These are phyloP conservation scores for Dynastes maya DNA, from an alignment of 2,888 invertebrate genomes.

Conservation along the genomic window DNA sequence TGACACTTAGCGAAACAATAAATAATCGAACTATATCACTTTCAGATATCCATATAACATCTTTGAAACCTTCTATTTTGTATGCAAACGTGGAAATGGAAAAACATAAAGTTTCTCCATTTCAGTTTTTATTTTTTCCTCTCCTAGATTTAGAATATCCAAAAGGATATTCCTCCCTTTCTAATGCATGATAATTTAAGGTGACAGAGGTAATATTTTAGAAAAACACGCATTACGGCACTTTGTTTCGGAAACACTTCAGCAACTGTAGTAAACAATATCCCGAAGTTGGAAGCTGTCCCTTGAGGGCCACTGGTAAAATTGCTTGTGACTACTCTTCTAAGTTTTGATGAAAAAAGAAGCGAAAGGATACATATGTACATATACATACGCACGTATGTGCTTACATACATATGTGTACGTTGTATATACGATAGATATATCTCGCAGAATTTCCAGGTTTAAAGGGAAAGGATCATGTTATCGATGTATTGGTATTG, in stretches of 20 bases:
- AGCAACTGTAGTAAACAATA: conserved; percentile 45
- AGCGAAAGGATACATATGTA: background rate
- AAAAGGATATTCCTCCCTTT: background rate
- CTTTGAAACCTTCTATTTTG: too few relatives aligned
- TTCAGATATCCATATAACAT: too few relatives aligned
- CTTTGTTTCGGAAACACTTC: conserved; percentile 41
- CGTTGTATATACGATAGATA: background rate
- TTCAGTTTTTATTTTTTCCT: background rate
- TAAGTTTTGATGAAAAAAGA: conserved; percentile 32
- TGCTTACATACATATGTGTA: conserved; percentile 1
- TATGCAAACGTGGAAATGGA: too few relatives aligned
- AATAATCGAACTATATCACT: too few relatives aligned
- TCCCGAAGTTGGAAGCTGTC: conserved; percentile 44
- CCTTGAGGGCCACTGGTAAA: conserved; percentile 37
- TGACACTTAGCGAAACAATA: too few relatives aligned
- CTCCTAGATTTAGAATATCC: background rate
- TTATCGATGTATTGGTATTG: too few relatives aligned
- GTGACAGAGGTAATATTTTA: conserved; percentile 23
- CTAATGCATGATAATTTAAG: conserved; percentile 41
- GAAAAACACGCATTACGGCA: conserved; percentile 38
- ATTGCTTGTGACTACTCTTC: conserved; percentile 44
- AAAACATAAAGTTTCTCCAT: background rate
- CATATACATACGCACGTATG: background rate
- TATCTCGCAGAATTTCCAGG: too few relatives aligned
- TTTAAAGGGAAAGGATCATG: too few relatives aligned